A percentile compares a stretch with the other conserved stretches of the same genome.
Evolutionary conservation across 2,113 vertebrate species (phyloP).

Genomic region (Bostrychus sinensis): DNA sequence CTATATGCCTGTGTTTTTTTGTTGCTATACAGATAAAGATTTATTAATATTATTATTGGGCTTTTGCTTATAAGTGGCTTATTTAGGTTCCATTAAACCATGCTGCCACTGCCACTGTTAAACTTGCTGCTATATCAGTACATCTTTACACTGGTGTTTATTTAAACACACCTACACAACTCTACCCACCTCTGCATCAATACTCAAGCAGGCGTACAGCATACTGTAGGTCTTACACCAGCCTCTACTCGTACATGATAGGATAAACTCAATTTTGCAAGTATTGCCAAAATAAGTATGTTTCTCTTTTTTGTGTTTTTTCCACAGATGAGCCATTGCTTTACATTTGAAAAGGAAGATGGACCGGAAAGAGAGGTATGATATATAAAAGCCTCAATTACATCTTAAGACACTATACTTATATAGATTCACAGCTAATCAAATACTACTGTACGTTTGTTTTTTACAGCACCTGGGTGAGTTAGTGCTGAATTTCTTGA

Average conservation of each 20-base stretch:
- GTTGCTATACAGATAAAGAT: no score
- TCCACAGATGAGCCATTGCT: slow-evolving; percentile 87
- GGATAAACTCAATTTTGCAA: not conserved
- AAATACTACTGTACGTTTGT: no score
- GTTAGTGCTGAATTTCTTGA: slow-evolving; percentile 83
- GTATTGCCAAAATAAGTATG: not conserved
- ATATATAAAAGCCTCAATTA: not conserved
- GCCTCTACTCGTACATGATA: not conserved
- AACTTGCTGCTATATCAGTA: not conserved
- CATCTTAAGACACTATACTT: no score
- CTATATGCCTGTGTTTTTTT: no score
- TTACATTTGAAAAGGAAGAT: slow-evolving; percentile 84
- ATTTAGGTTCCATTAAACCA: not conserved
- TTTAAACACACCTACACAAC: not conserved
- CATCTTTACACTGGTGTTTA: not conserved
- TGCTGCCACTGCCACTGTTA: not conserved
- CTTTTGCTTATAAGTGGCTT: no score
- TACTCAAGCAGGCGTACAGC: not conserved
- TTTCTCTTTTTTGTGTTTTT: slow-evolving; percentile 2
- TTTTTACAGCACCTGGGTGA: slow-evolving; percentile 82
- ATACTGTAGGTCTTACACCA: not conserved
- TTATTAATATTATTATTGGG: no score
- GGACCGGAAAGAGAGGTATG: slow-evolving; percentile 84
- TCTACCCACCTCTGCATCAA: not conserved
- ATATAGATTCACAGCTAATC: no score